These are phyloP conservation scores for Chroicocephalus ridibundus DNA, from an alignment of 2,113 vertebrate species.

Conservation along the genomic window DNA sequence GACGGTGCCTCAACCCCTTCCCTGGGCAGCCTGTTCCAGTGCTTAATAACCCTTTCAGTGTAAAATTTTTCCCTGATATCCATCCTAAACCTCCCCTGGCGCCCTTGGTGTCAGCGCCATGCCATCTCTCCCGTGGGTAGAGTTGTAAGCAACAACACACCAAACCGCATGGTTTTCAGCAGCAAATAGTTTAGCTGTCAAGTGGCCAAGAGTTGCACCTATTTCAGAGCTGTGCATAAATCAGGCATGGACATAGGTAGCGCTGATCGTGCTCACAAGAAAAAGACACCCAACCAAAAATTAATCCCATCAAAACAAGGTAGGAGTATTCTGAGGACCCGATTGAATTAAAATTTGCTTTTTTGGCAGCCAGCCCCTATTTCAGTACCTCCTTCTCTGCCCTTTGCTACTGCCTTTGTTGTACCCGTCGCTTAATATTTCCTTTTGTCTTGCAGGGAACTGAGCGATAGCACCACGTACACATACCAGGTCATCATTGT, in stretches of 20 bases:
- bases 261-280: rapidly evolving
- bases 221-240: neutral
- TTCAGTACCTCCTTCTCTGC: neutral
- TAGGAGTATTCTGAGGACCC: neutral
- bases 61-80: too few relatives aligned
- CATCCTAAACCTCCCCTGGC: too few relatives aligned
- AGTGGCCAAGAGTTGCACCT: neutral
- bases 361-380: neutral
- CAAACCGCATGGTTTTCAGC: rapidly evolving
- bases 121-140: neutral
- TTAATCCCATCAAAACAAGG: neutral
- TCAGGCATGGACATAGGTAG: neutral
- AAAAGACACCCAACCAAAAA: neutral
- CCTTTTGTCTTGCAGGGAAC: constrained; percentile 77
- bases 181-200: neutral
- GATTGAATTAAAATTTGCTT: neutral
- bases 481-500: constrained; percentile 86
- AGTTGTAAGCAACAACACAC: neutral
- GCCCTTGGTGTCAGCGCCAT: rapidly evolving
- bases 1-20: too few relatives aligned
- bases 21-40: too few relatives aligned
- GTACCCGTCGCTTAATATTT: neutral
- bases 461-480: constrained; percentile 76
- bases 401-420: neutral
- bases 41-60: too few relatives aligned